Evolutionary conservation across 2,113 vertebrate species (phyloP), one percentile per base, ranked within the genome.

Genomic region (Cynopterus brachyotis): DNA sequence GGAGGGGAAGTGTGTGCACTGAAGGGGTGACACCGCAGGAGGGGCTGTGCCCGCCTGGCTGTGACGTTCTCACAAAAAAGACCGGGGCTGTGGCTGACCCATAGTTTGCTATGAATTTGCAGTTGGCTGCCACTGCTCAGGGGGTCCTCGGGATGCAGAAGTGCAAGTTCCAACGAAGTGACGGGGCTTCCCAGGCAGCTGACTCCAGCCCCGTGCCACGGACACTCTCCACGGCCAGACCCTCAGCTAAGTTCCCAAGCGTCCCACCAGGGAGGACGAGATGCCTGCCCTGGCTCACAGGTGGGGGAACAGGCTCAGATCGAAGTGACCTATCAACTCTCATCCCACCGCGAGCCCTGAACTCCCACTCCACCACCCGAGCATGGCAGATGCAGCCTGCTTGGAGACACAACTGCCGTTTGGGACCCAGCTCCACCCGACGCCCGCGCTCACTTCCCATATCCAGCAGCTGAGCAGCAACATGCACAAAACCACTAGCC

Each of bases 251-350:
- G 19, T 12, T 22, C 40, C 22, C 40, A 28, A 5, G 37, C 1
- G 2, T 9, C 32, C 62, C 10, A 2, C 2, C 0, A 22, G 32
- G 15, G 35, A 70, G 30, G n/a, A 7, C 2, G 8, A 17, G n/a
- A 55, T 1, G 10, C 12, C 0, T 5, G 42, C 15, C 28, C 24
- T 1, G 0, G 55, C 0, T 17, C 53, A 45, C 22, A 57, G 59
- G n/a, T 7, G 0, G 4, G 5, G 15, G n/a, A 60, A 3, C n/a
- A 76, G 64, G 37, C 62, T 57, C 47, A 40, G 57, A 22, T 1
- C 11, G 45, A 59, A 35, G n/a, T 2, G 10, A 72, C 13, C 7
- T 53, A 35, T 6, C 40, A 9, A 8, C 24, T 9, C 45, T 69
- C 9, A 57, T 0, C 37, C 59, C 16, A 40, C 3, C 5, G 82